phyloP scores from a whole-genome alignment of 2,113 vertebrate species.

The Hemicordylus capensis region DNA sequence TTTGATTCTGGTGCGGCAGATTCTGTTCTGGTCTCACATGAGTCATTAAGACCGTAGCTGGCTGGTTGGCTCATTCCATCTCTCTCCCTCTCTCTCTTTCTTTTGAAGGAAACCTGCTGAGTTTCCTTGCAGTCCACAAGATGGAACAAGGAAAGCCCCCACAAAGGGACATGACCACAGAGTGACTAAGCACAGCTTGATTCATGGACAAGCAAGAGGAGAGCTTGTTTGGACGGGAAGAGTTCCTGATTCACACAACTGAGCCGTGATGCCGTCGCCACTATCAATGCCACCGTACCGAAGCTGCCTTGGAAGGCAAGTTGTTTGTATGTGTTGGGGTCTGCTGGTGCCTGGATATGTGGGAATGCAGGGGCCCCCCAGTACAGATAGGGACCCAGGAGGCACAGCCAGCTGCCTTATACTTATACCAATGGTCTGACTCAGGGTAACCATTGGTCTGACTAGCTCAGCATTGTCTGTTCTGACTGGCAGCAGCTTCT shows the following conservation, averaged over 20 bases:
- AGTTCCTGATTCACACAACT: neutral
- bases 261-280: neutral
- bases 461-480: too few species aligned
- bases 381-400: too few species aligned
- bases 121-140: constrained; percentile 17
- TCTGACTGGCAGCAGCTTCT: too few species aligned
- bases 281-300: neutral
- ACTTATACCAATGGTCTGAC: too few species aligned
- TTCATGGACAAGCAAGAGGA: neutral
- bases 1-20: neutral
- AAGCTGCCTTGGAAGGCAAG: too few species aligned
- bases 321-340: too few species aligned
- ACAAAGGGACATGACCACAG: neutral
- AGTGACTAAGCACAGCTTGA: neutral
- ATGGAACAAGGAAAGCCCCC: neutral
- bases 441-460: too few species aligned
- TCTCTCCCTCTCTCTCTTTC: constrained; percentile 15
- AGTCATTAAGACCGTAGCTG: constrained; percentile 44
- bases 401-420: too few species aligned
- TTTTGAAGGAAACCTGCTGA: constrained; percentile 36
- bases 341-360: too few species aligned
- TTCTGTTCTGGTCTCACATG: constrained; percentile 30
- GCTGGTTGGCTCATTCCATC: constrained; percentile 7
- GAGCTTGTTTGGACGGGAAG: neutral
- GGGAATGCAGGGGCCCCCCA: too few species aligned